Evolutionary conservation across 37 sponge, comb jelly and placozoan genomes (phyloP), one percentile per base, ranked within the genome.

Genomic region (Chondrosia reniformis): DNA sequence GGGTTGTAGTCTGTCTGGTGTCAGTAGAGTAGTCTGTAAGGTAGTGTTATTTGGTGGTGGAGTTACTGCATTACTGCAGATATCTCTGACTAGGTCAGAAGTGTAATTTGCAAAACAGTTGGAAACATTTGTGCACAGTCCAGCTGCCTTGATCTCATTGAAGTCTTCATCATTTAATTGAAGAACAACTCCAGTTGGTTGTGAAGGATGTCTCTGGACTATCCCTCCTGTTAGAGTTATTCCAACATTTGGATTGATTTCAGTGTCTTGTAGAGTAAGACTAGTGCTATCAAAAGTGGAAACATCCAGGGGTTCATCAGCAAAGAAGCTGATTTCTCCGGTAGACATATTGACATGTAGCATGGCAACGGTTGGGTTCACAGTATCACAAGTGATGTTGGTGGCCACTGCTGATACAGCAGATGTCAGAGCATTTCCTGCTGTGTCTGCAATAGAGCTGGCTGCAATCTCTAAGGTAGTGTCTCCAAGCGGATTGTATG

Each of bases 271-370:
- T 8, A 95, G 61, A 24, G 73, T 84, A 6, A 95, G 45, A 22
- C 81, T 67, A 8, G 67, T 42, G n/a, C 86, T 17, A 33, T 78
- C 73, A 21, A 89, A 41, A 40, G 80, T 69, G 5, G 69, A 46
- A 0, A 76, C 45, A 31, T 95, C 85, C 0, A 89, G 40, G 7
- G 87, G 76, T 67, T 95, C 93, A 40, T 69, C 67, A 49, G 89
- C 89, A 78, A 81, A 84, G 27, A 95, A 77, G 28, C 46, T 69
- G 13, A 95, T 38, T 3, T 46, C 80, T 9, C 87, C 96, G 61
- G 61, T 81, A 34, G 85, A 65, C 32, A 92, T 84, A 67, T 95
- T 89, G 49, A 92, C 49, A 55, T 81, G 55, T 67, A 89, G 87
- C 79, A 77, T 83, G 31, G 72, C 10, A n/a, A 93, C 71, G 27